phyloP scores from a whole-genome alignment of 1,140 invertebrate genomes.

The Melipona quadrifasciata region DNA sequence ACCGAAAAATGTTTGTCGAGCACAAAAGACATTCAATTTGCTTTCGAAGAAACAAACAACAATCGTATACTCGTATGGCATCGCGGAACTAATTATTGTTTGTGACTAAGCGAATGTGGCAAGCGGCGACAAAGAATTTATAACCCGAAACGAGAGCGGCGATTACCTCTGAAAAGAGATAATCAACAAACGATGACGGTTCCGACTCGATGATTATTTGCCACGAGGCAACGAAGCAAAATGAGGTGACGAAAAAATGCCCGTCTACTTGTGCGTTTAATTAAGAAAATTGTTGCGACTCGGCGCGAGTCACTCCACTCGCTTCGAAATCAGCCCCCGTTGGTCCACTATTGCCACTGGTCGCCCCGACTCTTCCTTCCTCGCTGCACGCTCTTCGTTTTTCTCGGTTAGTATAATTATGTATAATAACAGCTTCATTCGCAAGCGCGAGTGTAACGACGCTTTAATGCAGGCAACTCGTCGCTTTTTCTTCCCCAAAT shows the following conservation, averaged over 20 bases:
- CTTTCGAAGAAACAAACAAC: neutral
- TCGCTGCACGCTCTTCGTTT: constrained; percentile 28
- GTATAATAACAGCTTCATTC: constrained; percentile 65
- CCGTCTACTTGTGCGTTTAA: constrained; percentile 30
- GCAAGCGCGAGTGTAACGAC: constrained; percentile 65
- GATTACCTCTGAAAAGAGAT: neutral
- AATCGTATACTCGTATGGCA: no score
- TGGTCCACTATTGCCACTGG: constrained; percentile 7
- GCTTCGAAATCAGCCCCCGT: constrained; percentile 32
- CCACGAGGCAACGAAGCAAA: constrained; percentile 21
- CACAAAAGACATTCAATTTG: neutral
- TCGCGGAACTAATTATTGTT: constrained; percentile 4
- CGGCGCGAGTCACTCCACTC: constrained; percentile 55
- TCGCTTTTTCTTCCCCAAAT: constrained; percentile 42
- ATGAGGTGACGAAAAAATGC: neutral
- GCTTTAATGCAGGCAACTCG: constrained; percentile 57
- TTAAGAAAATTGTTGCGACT: constrained; percentile 58
- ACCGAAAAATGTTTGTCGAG: no score
- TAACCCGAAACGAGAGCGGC: neutral
- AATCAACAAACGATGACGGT: neutral
- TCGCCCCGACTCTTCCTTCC: constrained; percentile 24
- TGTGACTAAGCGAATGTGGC: constrained; percentile 12
- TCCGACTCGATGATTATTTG: neutral
- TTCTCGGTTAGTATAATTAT: constrained; percentile 57
- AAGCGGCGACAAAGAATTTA: no score